Percentiles rank a stretch among this genome's conserved stretches.
phyloP scores from a whole-genome alignment of 2,113 vertebrate genomes.

The Solea solea region DNA sequence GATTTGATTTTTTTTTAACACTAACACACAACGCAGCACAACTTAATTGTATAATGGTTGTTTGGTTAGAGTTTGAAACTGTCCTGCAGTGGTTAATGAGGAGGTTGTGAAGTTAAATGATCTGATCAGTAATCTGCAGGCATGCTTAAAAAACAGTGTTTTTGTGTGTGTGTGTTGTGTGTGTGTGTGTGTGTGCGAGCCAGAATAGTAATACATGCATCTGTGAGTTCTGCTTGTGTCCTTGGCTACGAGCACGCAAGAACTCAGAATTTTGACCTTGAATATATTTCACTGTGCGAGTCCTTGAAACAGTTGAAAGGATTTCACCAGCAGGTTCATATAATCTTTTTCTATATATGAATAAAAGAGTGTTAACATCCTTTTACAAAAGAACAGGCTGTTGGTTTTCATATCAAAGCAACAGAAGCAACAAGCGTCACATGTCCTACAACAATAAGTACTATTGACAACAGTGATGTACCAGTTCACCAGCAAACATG shows the following conservation, averaged over 20 bases:
- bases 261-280: slow-evolving; percentile 47
- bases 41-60: slow-evolving; percentile 26
- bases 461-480: too few species aligned
- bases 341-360: background rate
- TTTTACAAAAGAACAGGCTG: too few species aligned
- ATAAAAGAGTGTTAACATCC: too few species aligned
- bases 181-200: background rate
- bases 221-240: slow-evolving; percentile 30
- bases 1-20: background rate
- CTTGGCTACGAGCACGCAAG: slow-evolving; percentile 27
- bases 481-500: too few species aligned
- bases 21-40: background rate
- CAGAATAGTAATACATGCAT: slow-evolving; percentile 31
- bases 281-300: slow-evolving; percentile 24
- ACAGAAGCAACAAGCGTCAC: too few species aligned
- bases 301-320: slow-evolving; percentile 1
- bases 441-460: too few species aligned
- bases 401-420: too few species aligned
- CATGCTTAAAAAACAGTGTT: slow-evolving; percentile 7
- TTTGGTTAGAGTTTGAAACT: slow-evolving; percentile 19
- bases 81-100: slow-evolving; percentile 17
- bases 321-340: background rate
- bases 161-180: background rate
- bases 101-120: slow-evolving; percentile 14
- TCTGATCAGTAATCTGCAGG: slow-evolving; percentile 43